Evolutionary conservation across 2,113 vertebrate species (phyloP), one percentile per base, ranked within the genome.

Genomic region (Pachypanchax playfairii): DNA sequence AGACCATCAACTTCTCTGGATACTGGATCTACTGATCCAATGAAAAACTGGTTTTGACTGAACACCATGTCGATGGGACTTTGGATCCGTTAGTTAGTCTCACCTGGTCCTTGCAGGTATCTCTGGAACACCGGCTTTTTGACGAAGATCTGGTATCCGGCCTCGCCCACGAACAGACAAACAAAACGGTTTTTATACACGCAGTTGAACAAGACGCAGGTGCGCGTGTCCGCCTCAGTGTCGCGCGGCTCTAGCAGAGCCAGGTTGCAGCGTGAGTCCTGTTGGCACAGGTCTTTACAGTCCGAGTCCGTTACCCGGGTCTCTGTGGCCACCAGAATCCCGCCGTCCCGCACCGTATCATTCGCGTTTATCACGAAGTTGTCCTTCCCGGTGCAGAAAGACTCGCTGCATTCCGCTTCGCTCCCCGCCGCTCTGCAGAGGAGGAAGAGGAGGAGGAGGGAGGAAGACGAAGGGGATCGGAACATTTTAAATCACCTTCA

Each of bases 131-230:
- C 89, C 0, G 71, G 9, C 0, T 53, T 3, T 13, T 49, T 9
- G 75, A 97, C 77, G 78, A 91, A 94, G 85, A 87, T 95, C 58
- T 54, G 61, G 78, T 93, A 98, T 3, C 93, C 93, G 0, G 21
- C 4, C 68, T 89, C 91, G 71, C 79, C 89, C 44, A 91, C 87
- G 68, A 98, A 96, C 73, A 89, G 90, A 87, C 96, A 98, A 52
- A 94, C 93, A 2, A 94, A 96, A 24, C 59, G 67, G 31, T 93
- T 91, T 33, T 93, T 90, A 28, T 93, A 92, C 44, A 96, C 60
- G 82, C 96, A 98, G 84, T 93, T 71, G 68, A 98, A 90, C 44
- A 96, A 92, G 61, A 91, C 92, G 80, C 96, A 98, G 1, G 38
- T 58, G 31, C 36, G 50, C 52, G 43, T 74, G 36, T 31, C 26